Percentiles rank a stretch among this genome's conserved stretches.
Evolutionary conservation across 2,888 invertebrate species (phyloP).

Genomic region (Ptychoptera contaminata): DNA sequence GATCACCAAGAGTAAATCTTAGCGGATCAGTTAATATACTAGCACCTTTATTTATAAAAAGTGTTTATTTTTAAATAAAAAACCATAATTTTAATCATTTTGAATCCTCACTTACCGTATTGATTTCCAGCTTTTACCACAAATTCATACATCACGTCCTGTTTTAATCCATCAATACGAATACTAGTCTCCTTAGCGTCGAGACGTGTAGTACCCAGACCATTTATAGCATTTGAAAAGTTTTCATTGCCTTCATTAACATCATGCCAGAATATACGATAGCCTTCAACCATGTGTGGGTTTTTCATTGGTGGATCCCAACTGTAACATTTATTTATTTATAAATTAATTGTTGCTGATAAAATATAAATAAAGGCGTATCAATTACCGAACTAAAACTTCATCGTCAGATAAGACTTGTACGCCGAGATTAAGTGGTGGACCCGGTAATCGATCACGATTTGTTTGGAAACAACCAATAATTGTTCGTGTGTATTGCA

Average conservation of each 20-base stretch:
- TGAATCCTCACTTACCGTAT: conserved; percentile 35
- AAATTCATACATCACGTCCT: conserved; percentile 60
- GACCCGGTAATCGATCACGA: conserved; percentile 60
- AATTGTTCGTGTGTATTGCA: conserved; percentile 58
- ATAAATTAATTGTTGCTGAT: not conserved
- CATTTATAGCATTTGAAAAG: conserved; percentile 14
- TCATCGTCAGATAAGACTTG: conserved; percentile 40
- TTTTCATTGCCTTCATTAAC: conserved; percentile 30
- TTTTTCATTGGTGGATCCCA: conserved; percentile 75
- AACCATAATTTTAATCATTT: not conserved
- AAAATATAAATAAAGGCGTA: not conserved
- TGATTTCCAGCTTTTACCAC: conserved; percentile 71
- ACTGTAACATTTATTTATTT: conserved; percentile 19
- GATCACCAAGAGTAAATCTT: conserved; percentile 58
- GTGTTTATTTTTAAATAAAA: not conserved
- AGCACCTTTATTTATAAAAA: conserved; percentile 35
- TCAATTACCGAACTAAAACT: conserved; percentile 34
- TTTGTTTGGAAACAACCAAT: conserved; percentile 70
- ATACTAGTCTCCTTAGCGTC: conserved; percentile 60
- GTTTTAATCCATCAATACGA: conserved; percentile 51
- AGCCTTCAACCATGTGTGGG: conserved; percentile 65
- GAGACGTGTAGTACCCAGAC: conserved; percentile 43
- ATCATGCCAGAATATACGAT: conserved; percentile 67
- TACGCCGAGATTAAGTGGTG: conserved; percentile 50
- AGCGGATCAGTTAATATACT: conserved; percentile 59